A percentile compares a stretch with the other conserved stretches of the same genome.
Evolutionary conservation across 2,797 vertebrate species (phyloP).

Genomic region (Melopsittacus undulatus): DNA sequence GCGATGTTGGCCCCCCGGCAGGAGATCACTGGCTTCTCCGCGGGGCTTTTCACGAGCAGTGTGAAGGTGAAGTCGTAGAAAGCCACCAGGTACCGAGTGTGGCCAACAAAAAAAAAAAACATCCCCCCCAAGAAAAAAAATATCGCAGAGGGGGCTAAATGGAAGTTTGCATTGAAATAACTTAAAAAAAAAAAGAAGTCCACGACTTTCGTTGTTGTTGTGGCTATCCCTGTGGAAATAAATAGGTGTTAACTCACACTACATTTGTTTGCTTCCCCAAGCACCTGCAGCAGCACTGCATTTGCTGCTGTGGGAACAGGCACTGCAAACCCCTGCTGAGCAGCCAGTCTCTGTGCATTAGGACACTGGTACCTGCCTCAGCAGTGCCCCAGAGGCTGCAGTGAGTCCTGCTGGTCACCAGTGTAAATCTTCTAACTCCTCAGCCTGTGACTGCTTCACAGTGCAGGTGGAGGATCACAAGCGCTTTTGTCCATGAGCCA

Average conservation of each 20-base stretch:
- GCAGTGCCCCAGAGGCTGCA: neutral
- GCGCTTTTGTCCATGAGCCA: too few species aligned
- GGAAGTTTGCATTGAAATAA: neutral
- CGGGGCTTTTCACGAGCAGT: too few species aligned
- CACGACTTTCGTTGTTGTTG: neutral
- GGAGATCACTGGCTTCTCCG: neutral
- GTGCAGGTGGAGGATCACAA: neutral
- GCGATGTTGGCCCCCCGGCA: too few species aligned
- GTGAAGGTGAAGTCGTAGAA: neutral
- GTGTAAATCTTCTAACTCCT: neutral
- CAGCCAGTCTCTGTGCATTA: neutral
- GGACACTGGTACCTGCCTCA: rapidly evolving
- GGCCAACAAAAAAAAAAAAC: neutral
- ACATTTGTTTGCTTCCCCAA: too few species aligned
- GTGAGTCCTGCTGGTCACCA: neutral
- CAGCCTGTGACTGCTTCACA: too few species aligned
- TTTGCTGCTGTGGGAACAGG: neutral
- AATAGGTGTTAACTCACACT: neutral
- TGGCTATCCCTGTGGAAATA: neutral
- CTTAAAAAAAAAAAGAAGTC: neutral
- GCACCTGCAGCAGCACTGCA: neutral
- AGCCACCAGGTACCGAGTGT: neutral
- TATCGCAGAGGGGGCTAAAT: too few species aligned
- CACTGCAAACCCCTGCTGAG: neutral
- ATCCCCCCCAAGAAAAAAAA: neutral